Conservation (phyloP, 2,113 vertebrate genomes). For the Crotophaga sulcirostris region DNA sequence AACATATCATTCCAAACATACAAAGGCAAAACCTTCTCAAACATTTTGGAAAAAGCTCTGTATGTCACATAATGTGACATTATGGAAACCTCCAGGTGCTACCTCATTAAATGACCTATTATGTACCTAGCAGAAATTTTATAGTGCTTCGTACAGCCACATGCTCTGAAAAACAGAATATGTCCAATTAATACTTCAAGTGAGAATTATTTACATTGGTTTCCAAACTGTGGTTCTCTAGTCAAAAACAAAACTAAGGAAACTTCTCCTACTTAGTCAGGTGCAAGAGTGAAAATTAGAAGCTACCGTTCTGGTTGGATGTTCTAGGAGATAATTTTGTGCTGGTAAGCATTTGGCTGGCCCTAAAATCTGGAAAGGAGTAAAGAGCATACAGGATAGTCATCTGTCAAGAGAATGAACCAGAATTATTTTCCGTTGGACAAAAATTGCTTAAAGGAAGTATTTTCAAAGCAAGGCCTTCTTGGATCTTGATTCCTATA, state of each 20-base stretch:
- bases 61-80: background rate
- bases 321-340: background rate
- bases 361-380: background rate
- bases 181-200: background rate
- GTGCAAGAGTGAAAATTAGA: background rate
- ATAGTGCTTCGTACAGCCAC: background rate
- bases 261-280: background rate
- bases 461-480: background rate
- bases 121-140: background rate
- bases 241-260: background rate
- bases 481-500: background rate
- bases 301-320: background rate
- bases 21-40: background rate
- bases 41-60: background rate
- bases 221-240: background rate
- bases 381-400: background rate
- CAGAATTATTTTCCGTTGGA: background rate
- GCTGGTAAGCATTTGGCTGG: background rate
- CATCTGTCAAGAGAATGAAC: background rate
- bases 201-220: background rate
- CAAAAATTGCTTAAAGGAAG: background rate
- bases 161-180: background rate
- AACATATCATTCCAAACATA: background rate
- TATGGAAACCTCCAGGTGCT: background rate
- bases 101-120: background rate